Conservation (phyloP, 1,140 invertebrate genomes). For the Semibalanus balanoides region DNA sequence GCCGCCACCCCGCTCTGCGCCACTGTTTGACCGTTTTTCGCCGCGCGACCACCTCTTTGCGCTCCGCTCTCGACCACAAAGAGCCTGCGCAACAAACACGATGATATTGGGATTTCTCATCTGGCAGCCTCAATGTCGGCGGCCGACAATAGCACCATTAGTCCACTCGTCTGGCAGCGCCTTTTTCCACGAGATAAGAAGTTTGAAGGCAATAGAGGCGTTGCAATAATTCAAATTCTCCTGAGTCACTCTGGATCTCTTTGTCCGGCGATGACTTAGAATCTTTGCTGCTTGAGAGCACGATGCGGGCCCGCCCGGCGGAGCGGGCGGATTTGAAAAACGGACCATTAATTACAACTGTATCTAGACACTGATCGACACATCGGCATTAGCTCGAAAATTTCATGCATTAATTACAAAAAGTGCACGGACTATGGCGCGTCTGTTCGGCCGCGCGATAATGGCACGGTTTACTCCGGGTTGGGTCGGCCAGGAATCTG, state of each 20-base stretch:
- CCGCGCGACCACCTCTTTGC: neutral
- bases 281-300: neutral
- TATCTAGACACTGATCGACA: neutral
- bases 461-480: neutral
- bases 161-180: neutral
- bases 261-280: neutral
- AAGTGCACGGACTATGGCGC: neutral
- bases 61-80: neutral
- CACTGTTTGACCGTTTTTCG: neutral
- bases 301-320: too few species aligned
- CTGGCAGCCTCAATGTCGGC: neutral
- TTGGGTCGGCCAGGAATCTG: neutral
- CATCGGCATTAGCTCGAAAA: neutral
- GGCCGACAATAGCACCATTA: neutral
- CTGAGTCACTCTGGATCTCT: neutral
- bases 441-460: neutral
- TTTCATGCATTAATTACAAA: slow-evolving; percentile 3
- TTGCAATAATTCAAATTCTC: neutral
- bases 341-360: neutral
- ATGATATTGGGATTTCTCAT: neutral
- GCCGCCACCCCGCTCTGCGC: too few species aligned
- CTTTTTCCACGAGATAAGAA: neutral
- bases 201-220: slow-evolving; percentile 1
- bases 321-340: neutral
- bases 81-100: neutral